Evolutionary conservation across 2,113 vertebrate genomes (phyloP), one percentile per base, ranked within the genome.

Genomic region (Rhinoderma darwinii): DNA sequence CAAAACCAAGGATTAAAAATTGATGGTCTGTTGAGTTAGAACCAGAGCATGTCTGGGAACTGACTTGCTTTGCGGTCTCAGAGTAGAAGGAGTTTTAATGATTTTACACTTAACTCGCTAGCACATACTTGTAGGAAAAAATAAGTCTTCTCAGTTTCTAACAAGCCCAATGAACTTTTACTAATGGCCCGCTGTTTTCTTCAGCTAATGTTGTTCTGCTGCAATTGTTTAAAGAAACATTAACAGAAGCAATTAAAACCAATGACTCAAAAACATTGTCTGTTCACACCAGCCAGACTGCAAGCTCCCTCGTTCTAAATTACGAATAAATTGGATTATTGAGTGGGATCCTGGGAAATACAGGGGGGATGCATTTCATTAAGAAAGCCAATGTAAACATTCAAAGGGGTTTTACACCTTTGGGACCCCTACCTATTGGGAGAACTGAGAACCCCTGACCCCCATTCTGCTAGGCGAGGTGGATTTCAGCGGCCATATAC

Each of bases 211-310:
- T n/a, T 25, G 17, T 75, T 76, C 27, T 61, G 56, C 22, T 59
- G 35, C 37, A 43, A 73, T 76, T 85, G 72, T 76, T 77, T 85
- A 63, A 85, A 75, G 54, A 66, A 85, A 85, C 83, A 85, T 85
- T 85, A 85, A 76, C 73, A 85, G 83, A 77, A 84, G 22, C 32
- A 41, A 50, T 84, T 84, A 73, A 77, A 84, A 85, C 59, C 68
- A 59, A 20, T 51, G 37, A 68, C 35, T 32, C n/a, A 44, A 44
- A 83, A 37, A 51, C 39, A 35, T n/a, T 82, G 61, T 82, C 81
- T 70, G 63, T 27, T 84, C 44, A 54, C 66, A 39, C 22, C 9
- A 20, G 56, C 54, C 18, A 2, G 35, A 35, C 47, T 32, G 47
- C 11, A 10, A n/a, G 1, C 27, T 4, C 43, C 25, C 74, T 43